Percentiles rank a stretch among this genome's conserved stretches.
Conservation (phyloP, 2,888 invertebrate species). For the Hipparchia sbordonii region DNA sequence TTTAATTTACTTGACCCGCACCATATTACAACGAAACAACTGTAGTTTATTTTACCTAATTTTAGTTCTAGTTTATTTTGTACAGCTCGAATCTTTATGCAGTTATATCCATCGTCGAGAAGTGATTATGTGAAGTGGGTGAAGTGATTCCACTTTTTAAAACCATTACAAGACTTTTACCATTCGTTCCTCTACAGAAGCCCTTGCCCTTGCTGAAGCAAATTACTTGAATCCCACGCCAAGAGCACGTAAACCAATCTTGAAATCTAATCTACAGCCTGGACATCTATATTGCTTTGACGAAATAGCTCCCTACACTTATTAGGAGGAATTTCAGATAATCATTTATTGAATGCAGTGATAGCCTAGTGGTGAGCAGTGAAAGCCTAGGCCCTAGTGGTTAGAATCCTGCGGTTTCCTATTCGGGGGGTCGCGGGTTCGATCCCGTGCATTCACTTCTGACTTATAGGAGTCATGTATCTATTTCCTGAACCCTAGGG, state of each 20-base stretch:
- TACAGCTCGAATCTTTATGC: too few relatives aligned
- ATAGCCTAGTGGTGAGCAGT: not conserved
- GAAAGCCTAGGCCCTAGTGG: too few relatives aligned
- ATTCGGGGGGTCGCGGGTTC: not conserved
- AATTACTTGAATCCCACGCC: conserved; percentile 27
- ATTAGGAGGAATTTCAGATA: conserved; percentile 34
- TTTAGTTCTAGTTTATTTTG: too few relatives aligned
- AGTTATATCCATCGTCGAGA: too few relatives aligned
- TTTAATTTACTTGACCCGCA: too few relatives aligned
- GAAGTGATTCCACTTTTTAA: too few relatives aligned
- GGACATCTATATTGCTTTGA: conserved; percentile 41
- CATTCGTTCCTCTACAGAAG: not conserved
- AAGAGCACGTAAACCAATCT: conserved; percentile 54
- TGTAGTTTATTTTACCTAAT: too few relatives aligned
- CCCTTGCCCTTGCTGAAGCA: conserved; percentile 12
- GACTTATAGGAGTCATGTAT: too few relatives aligned
- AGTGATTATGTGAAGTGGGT: too few relatives aligned
- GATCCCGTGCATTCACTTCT: too few relatives aligned
- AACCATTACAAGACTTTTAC: not conserved
- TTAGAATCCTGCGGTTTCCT: not conserved
- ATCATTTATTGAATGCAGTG: conserved; percentile 7
- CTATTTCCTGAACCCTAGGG: too few relatives aligned
- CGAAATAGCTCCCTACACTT: conserved; percentile 24
- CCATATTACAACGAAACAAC: too few relatives aligned
- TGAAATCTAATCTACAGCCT: conserved; percentile 48